These are phyloP conservation scores for Microctenopoma lineatum DNA, from an alignment of 2,797 vertebrate species.

Conservation along the genomic window DNA sequence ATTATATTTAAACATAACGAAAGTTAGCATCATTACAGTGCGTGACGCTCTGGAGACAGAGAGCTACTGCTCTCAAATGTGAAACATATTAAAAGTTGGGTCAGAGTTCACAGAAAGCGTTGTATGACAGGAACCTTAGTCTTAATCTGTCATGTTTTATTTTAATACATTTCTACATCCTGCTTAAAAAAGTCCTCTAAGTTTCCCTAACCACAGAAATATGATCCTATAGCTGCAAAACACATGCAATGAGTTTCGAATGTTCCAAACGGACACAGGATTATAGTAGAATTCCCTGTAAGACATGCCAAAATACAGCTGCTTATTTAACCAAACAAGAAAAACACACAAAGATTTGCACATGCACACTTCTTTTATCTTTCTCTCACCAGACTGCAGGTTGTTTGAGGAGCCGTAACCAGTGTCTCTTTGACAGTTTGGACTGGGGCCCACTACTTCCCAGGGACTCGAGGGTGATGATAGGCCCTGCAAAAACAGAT, in stretches of 20 bases:
- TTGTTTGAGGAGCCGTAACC: constrained; percentile 91
- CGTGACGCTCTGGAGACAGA: not conserved
- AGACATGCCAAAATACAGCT: not conserved
- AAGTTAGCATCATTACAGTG: not conserved
- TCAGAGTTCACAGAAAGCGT: not conserved
- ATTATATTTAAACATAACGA: not conserved
- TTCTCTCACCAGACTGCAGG: constrained; percentile 93
- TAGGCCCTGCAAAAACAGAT: constrained; percentile 83
- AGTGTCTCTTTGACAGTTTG: constrained; percentile 88
- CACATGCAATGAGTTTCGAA: not conserved
- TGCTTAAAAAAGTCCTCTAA: not conserved
- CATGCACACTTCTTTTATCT: constrained; percentile 19
- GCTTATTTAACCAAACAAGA: not conserved
- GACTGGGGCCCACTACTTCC: constrained; percentile 81
- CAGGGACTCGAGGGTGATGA: constrained; percentile 87
- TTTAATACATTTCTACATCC: not conserved
- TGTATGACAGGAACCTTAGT: not conserved
- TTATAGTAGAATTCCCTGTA: not conserved
- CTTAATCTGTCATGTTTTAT: not conserved
- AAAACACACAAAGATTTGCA: not conserved
- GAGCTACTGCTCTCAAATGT: constrained; percentile 2
- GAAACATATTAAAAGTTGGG: not conserved
- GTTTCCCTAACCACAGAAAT: not conserved
- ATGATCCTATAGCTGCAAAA: not conserved
- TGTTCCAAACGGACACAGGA: not conserved